Conservation (phyloP, 2,797 vertebrate species). For the Sebastes cheni region DNA sequence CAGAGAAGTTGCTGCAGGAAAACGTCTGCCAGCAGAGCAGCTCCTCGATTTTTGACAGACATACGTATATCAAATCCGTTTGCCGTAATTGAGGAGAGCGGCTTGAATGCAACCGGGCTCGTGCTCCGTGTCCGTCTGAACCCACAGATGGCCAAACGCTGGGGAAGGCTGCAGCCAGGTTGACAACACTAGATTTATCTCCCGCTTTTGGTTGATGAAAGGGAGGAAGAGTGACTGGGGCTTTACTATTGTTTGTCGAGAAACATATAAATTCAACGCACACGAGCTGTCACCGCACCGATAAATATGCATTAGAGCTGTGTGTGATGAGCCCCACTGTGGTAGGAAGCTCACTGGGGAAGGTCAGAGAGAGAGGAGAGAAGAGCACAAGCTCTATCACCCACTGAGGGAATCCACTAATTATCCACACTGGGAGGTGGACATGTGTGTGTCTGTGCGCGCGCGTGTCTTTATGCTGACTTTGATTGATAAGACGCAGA, state of each 20-base stretch:
- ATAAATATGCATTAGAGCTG: constrained; percentile 76
- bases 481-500: constrained; percentile 68
- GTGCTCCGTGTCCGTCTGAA: constrained; percentile 9
- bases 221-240: constrained; percentile 49
- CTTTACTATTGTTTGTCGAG: constrained; percentile 72
- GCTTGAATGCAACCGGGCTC: constrained; percentile 28
- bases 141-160: constrained; percentile 53
- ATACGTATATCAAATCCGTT: constrained; percentile 63
- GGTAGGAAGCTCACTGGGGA: constrained; percentile 69
- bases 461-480: constrained; percentile 24
- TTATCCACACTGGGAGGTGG: constrained; percentile 72
- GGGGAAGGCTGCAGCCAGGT: constrained; percentile 30
- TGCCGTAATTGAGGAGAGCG: constrained; percentile 51
- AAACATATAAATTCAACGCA: constrained; percentile 68
- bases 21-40: constrained; percentile 49
- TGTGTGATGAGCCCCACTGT: constrained; percentile 69
- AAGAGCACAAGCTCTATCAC: constrained; percentile 53
- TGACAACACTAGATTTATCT: constrained; percentile 57
- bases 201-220: constrained; percentile 54
- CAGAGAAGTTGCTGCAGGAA: constrained; percentile 60
- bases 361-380: constrained; percentile 72
- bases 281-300: constrained; percentile 57
- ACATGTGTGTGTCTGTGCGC: constrained; percentile 1
- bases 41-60: constrained; percentile 60
- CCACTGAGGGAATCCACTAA: constrained; percentile 76